Base-by-base conservation (phyloP, 2,113 vertebrate genomes). In the Embiotoca jacksoni region DNA sequence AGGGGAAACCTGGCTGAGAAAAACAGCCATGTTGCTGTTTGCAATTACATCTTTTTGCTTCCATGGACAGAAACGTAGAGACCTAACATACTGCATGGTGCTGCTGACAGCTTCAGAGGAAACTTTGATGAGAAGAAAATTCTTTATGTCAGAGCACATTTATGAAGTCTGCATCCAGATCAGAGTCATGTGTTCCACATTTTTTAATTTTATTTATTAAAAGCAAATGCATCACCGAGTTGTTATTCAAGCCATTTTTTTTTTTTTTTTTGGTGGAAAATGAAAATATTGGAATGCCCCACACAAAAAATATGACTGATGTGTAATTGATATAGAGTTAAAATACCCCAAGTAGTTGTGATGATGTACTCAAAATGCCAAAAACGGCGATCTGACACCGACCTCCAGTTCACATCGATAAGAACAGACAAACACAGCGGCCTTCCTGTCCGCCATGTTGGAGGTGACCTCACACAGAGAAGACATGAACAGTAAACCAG, bases 41-140 rank as follows among this genome's bases (percentile, higher is more conserved):
- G 84, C 60, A 84, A 88, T 90, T 78, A 86, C 78, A 82, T 36
- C 23, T 75, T 66, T 80, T 68, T 87, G 68, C 83, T 67, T 83
- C 58, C 61, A 80, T 65, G 75, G 80, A 78, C 78, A 84, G 54
- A 81, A 83, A 83, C 13, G 62, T 7, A 56, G 60, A 71, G 63
- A 66, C 55, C 62, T 31, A 32, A 75, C 64, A 30, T 65, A 68
- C 54, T 63, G 80, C 75, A 69, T 0, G 4, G 58, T 35, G 47
- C 63, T 68, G 55, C 54, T 74, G 74, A 72, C 76, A 49, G 72
- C 72, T 75, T 39, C 59, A 80, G 66, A 64, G 75, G 62, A 83
- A 84, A 82, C 66, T 73, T 23, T 74, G 64, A 84, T 15, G n/a
- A 62, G 30, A 47, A 69, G 68, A 52, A 74, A 72, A 58, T 55